A percentile compares a stretch with the other conserved stretches of the same genome.
Evolutionary conservation across 2,113 vertebrate species (phyloP).

Genomic region (Scomber colias): DNA sequence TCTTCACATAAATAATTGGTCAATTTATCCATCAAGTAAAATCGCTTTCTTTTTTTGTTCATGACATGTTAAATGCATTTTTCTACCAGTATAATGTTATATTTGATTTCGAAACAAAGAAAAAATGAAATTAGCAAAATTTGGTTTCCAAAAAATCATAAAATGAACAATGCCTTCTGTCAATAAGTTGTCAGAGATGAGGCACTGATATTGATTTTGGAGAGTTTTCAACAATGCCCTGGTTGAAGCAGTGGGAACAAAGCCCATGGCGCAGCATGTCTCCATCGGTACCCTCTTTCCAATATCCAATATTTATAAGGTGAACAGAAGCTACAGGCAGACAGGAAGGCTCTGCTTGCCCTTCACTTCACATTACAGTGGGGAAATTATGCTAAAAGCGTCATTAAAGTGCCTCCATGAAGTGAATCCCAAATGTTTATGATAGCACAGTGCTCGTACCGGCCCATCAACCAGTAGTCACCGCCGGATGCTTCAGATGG

Average conservation of each 20-base stretch:
- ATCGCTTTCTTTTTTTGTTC: neutral
- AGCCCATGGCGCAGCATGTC: conserved; percentile 8
- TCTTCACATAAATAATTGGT: neutral
- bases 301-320: conserved; percentile 57
- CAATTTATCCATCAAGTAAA: neutral
- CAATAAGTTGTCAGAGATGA: conserved; percentile 3
- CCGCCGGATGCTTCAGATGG: conserved; percentile 54
- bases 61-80: neutral
- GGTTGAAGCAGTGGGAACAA: neutral
- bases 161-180: neutral
- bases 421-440: conserved; percentile 77
- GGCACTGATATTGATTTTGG: conserved; percentile 6
- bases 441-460: conserved; percentile 51
- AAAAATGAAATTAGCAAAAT: neutral
- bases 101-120: neutral
- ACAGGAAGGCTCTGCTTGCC: conserved; percentile 61
- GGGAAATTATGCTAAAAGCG: conserved; percentile 74
- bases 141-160: neutral
- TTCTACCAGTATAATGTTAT: neutral
- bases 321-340: conserved; percentile 46
- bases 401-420: conserved; percentile 76
- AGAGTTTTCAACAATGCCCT: neutral
- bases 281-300: conserved; percentile 32
- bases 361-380: conserved; percentile 71
- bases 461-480: conserved; percentile 65